Evolutionary conservation across 2,797 vertebrate genomes (phyloP), one percentile per base, ranked within the genome.

Genomic region (Eidolon dupreanum): DNA sequence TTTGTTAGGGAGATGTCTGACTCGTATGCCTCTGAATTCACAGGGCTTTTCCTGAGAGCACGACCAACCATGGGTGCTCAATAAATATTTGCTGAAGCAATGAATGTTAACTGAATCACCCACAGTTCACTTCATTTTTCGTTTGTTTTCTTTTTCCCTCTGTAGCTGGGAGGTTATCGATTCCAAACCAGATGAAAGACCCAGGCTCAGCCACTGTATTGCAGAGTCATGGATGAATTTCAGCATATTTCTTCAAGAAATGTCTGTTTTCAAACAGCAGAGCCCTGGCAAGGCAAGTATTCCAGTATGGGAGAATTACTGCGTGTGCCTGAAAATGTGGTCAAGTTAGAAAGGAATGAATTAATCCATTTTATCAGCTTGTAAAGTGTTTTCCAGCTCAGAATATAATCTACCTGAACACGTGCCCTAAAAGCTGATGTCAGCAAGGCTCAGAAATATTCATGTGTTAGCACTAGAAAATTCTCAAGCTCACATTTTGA

Each of bases 251-350:
- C 98, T 99, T 90, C 99, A 99, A 98, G 99, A 99, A 99, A 99
- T 99, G 51, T 99, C 99, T 31, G 99, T 99, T 91, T 99, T 99
- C 97, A 99, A 99, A 97, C 99, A 99, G 98, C 99, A 99, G 96
- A 99, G 99, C 97, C 99, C 99, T 4, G 99, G 99, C 93, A 99
- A 99, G 99, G 99, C 99, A 99, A 99, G 98, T 95, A 41, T 51
- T 96, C 84, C 19, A 13, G 36, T 4, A 2, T 4, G 71, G 77
- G n/a, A 36, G 11, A 51, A 94, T 57, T 5, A 43, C 22, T 65
- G 17, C 31, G 19, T 71, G 4, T 75, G 68, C 68, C 90, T 96
- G 89, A 31, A 31, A 33, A 36, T 75, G 43, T 16, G 46, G 0
- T 33, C 24, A 46, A 92, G 51, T 36, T 79, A 65, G 73, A 87